A percentile compares a stretch with the other conserved stretches of the same genome.
Conservation (phyloP, 2,113 vertebrate species). For the Campylomormyrus tamandua region DNA sequence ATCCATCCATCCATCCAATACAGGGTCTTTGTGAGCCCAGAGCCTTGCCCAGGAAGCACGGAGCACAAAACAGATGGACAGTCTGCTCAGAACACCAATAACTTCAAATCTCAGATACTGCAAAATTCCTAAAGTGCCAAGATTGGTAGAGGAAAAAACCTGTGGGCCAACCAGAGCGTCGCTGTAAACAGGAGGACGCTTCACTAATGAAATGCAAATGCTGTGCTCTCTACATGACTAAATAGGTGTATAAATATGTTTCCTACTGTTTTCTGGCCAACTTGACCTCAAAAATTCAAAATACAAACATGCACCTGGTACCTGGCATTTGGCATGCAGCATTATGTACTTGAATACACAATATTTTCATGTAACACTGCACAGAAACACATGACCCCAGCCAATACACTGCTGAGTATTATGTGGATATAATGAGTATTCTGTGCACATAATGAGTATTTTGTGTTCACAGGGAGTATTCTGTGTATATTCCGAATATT, state of each 20-base stretch:
- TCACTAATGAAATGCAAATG: constrained; percentile 14
- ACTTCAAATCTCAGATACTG: neutral
- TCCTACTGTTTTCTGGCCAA: neutral
- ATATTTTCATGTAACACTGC: neutral
- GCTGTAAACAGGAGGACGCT: constrained; percentile 3
- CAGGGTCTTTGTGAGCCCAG: neutral
- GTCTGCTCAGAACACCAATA: neutral
- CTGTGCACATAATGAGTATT: neutral
- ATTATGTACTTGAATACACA: neutral
- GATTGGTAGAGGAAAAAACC: neutral
- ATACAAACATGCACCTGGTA: neutral
- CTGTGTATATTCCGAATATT: neutral
- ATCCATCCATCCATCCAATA: neutral
- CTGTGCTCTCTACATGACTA: neutral
- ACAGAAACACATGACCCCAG: neutral
- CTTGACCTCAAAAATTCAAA: neutral
- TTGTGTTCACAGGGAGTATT: neutral
- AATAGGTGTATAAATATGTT: neutral
- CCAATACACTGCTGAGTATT: neutral
- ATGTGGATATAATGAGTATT: neutral
- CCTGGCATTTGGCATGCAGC: neutral
- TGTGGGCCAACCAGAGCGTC: neutral
- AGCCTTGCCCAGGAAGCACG: neutral
- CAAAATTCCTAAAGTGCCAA: neutral
- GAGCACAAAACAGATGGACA: neutral